Conservation (phyloP, 1,140 invertebrate genomes). For the Episyrphus balteatus region DNA sequence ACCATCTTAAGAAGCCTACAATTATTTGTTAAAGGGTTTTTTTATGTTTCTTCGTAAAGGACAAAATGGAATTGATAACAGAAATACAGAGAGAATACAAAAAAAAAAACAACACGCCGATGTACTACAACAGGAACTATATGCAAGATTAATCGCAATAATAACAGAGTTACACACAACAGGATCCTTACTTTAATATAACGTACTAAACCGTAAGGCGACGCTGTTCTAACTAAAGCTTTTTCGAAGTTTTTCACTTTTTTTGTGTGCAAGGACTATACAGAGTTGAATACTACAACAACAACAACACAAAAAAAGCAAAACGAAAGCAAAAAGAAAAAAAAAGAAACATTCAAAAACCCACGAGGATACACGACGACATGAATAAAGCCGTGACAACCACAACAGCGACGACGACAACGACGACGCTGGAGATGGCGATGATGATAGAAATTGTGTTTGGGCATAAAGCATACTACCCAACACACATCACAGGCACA, state of each 20-base stretch:
- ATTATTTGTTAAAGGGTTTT: too few species aligned
- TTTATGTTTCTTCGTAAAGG: too few species aligned
- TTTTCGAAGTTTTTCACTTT: not conserved
- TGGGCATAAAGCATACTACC: too few species aligned
- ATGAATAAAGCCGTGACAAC: not conserved
- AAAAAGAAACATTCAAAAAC: too few species aligned
- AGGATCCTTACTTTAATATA: conserved; percentile 5
- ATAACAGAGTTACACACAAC: not conserved
- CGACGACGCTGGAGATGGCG: conserved; percentile 10
- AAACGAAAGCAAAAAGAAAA: too few species aligned
- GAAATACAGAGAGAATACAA: too few species aligned
- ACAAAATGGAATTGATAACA: too few species aligned
- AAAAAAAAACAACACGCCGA: not conserved
- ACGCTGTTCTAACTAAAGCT: conserved; percentile 38
- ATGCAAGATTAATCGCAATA: not conserved
- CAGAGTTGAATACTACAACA: too few species aligned
- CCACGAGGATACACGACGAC: not conserved
- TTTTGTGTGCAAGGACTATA: too few species aligned
- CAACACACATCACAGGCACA: too few species aligned
- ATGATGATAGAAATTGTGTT: not conserved
- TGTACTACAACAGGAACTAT: conserved; percentile 1
- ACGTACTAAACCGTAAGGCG: conserved; percentile 38
- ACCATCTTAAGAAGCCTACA: too few species aligned
- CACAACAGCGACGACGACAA: conserved; percentile 7
- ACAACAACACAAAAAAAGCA: too few species aligned